Evolutionary conservation across 1,140 invertebrate species (phyloP).

Genomic region (Polypedilum pembai): DNA sequence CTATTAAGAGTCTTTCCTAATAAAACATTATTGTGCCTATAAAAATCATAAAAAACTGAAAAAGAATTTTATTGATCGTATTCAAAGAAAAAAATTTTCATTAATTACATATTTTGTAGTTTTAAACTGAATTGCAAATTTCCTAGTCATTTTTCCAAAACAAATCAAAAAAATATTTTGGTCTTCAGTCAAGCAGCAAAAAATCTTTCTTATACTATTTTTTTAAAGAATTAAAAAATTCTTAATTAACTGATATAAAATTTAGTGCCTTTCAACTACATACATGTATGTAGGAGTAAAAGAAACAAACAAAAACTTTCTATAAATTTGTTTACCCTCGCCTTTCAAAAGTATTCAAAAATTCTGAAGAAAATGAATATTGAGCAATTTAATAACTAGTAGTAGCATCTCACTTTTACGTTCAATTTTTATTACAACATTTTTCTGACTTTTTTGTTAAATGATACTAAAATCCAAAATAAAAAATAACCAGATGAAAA

Average conservation of each 20-base stretch:
- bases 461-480: background rate
- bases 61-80: background rate
- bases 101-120: background rate
- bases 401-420: conserved; percentile 1
- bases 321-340: background rate
- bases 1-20: background rate
- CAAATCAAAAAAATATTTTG: background rate
- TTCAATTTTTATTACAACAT: background rate
- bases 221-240: background rate
- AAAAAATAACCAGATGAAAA: conserved; percentile 12
- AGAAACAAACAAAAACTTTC: too few species aligned
- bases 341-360: background rate
- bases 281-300: background rate
- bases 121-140: background rate
- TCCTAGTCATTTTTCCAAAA: background rate
- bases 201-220: background rate
- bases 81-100: background rate
- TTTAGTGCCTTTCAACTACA: conserved; percentile 6
- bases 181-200: background rate
- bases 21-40: conserved; percentile 8
- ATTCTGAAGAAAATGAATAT: background rate
- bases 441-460: conserved; percentile 14
- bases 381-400: background rate
- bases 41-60: background rate
- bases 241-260: background rate